phyloP scores from a whole-genome alignment of 2,888 invertebrate genomes.

The Caradrina clavipalpis region DNA sequence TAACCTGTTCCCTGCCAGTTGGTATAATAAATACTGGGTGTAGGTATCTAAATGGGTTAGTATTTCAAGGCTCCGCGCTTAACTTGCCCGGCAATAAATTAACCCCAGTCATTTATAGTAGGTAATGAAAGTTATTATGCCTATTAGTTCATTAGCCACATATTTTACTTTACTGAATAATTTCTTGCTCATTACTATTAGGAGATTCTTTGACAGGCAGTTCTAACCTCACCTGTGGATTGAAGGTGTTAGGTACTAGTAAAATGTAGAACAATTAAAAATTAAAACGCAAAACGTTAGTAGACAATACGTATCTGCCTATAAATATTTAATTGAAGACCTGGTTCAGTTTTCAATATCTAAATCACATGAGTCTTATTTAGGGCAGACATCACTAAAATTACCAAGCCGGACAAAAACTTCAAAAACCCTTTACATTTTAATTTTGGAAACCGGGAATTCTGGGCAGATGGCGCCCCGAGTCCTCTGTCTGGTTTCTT shows the following conservation, averaged over 20 bases:
- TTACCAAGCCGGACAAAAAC: too few species aligned
- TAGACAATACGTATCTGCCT: too few species aligned
- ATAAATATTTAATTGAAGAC: too few species aligned
- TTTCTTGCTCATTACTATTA: conserved; percentile 13
- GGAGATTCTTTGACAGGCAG: neutral
- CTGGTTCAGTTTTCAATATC: too few species aligned
- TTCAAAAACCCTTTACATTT: too few species aligned
- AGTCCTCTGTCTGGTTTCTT: neutral
- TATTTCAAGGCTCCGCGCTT: conserved; percentile 58
- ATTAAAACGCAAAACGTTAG: neutral
- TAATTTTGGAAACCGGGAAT: too few species aligned
- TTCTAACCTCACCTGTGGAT: neutral
- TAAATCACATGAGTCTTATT: too few species aligned
- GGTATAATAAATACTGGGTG: conserved; percentile 41
- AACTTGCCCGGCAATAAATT: conserved; percentile 49
- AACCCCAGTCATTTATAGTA: conserved; percentile 49
- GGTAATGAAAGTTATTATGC: conserved; percentile 6
- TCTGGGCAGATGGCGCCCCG: neutral
- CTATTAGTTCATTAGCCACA: conserved; percentile 28
- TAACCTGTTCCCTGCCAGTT: conserved; percentile 39
- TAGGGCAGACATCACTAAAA: too few species aligned
- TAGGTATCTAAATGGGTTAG: conserved; percentile 44
- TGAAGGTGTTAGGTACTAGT: neutral
- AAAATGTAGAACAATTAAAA: too few species aligned
- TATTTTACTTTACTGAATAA: conserved; percentile 28